Evolutionary conservation across 2,888 invertebrate genomes (phyloP), one percentile per base, ranked within the genome.

Genomic region (Argyresthia goedartella): DNA sequence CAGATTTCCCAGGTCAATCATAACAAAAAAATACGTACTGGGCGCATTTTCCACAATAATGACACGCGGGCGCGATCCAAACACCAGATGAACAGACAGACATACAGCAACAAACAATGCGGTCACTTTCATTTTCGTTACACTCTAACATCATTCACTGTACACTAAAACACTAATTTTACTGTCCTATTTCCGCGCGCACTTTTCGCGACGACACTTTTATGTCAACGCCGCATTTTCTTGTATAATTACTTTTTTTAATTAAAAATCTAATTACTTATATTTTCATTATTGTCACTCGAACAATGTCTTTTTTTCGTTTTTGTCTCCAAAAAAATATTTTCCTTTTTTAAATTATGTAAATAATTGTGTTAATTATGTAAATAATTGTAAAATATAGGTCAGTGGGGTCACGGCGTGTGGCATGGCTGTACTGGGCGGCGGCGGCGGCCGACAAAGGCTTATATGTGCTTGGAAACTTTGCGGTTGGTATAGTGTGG

Each of bases 31-130:
- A 39, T 72, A 82, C 85, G 53, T 77, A 85, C 85, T 85, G 54
- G 81, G 84, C 36, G 86, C 86, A 71, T 86, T 85, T 61, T 86
- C 85, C 65, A 86, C 86, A 10, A 85, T 66, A 52, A 86, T 85
- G 36, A 86, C 78, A 53, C 85, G 68, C 8, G 81, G 71, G 63
- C 81, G 68, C 8, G 81, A 71, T 63, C 81, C 78, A 53, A 72
- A 56, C 41, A 64, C 62, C 52, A 54, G 51, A 59, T 69, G 66
- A 55, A 73, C 66, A 63, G 61, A 71, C 62, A 78, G 57, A 66
- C 66, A 74, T 61, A 78, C 57, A 66, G 66, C 74, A 8, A 77
- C 57, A 55, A 71, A 63, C 56, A 77, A 56, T 56, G 67, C 64
- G 56, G 66, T 65, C 67, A 73, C 69, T 65, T 66, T 71, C 85